Evolutionary conservation across 53 echinoderm and acorn worm species (phyloP).

Genomic region (Henricia sp.): DNA sequence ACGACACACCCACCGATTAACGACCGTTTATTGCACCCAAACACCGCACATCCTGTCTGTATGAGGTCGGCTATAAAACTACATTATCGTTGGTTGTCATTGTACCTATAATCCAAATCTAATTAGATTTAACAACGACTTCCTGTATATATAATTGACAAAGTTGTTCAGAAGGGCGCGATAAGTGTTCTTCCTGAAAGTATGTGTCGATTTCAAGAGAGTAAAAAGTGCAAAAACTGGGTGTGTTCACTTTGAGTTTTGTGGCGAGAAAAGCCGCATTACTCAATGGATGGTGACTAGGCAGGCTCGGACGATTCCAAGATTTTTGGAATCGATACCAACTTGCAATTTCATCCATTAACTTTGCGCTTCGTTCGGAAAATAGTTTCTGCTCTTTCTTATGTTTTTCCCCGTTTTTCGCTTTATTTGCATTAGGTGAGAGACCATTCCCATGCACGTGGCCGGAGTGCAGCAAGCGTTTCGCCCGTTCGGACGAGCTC

Average conservation of each 20-base stretch:
- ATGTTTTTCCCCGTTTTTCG: not conserved
- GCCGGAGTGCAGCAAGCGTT: conserved; percentile 90
- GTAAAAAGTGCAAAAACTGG: not conserved
- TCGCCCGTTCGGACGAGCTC: conserved; percentile 96
- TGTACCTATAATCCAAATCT: too few species aligned
- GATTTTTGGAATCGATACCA: not conserved
- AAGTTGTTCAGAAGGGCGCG: conserved; percentile 25
- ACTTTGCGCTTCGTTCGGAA: not conserved
- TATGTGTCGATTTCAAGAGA: not conserved
- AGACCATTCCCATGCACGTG: conserved; percentile 94
- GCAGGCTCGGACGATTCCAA: not conserved
- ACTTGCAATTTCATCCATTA: not conserved
- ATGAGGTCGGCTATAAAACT: too few species aligned
- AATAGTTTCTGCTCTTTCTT: not conserved
- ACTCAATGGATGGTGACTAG: not conserved
- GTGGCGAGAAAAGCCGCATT: not conserved
- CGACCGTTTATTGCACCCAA: too few species aligned
- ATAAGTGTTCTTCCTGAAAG: conserved; percentile 45
- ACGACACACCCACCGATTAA: too few species aligned
- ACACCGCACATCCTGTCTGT: too few species aligned
- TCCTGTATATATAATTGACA: conserved; percentile 33
- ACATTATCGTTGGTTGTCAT: too few species aligned
- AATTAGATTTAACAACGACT: conserved; percentile 48
- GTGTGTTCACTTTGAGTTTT: not conserved
- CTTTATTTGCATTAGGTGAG: conserved; percentile 70